These are phyloP conservation scores for Callionymus lyra DNA, from an alignment of 2,113 vertebrate genomes.

Conservation along the genomic window DNA sequence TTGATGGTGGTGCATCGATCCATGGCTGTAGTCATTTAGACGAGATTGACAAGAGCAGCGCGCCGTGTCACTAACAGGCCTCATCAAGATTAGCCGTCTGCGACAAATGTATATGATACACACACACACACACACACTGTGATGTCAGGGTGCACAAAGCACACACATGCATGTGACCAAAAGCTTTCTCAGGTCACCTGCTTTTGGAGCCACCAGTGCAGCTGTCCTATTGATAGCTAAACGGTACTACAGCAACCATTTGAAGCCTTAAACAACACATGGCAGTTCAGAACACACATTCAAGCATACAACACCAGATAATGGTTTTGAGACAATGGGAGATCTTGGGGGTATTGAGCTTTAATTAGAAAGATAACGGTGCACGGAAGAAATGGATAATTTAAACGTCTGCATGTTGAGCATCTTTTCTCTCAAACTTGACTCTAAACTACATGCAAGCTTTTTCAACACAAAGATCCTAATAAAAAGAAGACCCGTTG, in stretches of 20 bases:
- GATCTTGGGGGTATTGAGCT: not conserved
- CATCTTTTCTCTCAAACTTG: constrained; percentile 36
- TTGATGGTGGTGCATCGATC: constrained; percentile 11
- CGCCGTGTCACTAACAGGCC: constrained; percentile 28
- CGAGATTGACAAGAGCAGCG: constrained; percentile 29
- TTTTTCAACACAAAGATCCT: constrained; percentile 31
- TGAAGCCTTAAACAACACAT: not conserved
- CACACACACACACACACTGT: constrained; percentile 25
- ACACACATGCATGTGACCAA: constrained; percentile 52
- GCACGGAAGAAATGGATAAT: too few relatives aligned
- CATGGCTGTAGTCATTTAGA: constrained; percentile 30
- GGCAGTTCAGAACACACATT: not conserved
- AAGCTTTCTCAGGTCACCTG: constrained; percentile 54
- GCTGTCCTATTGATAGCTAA: constrained; percentile 59
- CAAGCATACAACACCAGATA: not conserved
- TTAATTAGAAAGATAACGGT: not conserved
- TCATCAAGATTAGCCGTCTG: constrained; percentile 61
- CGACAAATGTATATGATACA: constrained; percentile 19
- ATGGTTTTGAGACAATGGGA: not conserved
- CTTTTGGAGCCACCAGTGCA: constrained; percentile 54
- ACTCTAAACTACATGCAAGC: constrained; percentile 34
- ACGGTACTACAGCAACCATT: constrained; percentile 37
- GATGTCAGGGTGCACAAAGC: too few relatives aligned
- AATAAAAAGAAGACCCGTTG: constrained; percentile 54
- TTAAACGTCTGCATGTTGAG: not conserved